Base-by-base conservation (phyloP, 2,113 vertebrate species). In the Eupsittula cactorum region DNA sequence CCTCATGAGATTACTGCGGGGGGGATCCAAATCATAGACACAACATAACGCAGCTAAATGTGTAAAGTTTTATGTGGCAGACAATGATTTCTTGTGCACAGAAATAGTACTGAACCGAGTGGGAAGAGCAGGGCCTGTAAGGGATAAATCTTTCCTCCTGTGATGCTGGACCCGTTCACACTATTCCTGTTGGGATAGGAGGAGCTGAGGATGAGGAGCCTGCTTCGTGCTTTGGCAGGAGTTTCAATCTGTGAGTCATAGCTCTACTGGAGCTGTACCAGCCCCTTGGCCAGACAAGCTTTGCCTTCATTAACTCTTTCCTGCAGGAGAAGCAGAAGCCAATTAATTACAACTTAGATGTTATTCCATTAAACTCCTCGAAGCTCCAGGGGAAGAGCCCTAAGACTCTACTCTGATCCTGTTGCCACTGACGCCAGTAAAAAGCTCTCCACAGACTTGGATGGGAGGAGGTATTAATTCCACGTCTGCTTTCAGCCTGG, bases 261-360 rank as follows among this genome's bases (percentile, higher is more conserved):
- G 87, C 71, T 80, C 87, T 24, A 4, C 79, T 86, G 90, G 93
- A 96, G 88, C 44, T 7, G 0, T 19, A 83, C 55, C 85, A 92
- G 79, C 80, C 92, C 92, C 83, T 93, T 39, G 89, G 91, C 89
- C 95, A 96, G 95, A 96, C 95, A 81, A 93, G 93, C 73, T 93
- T 86, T 92, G 69, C 93, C 82, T 94, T 96, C 95, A 95, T 96
- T 97, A 97, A 97, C 96, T 95, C 96, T 95, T 97, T 96, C 96
- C 92, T 96, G 90, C 63, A 96, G 93, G 90, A 97, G 93, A 93
- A 11, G 14, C 63, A 90, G 88, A 93, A 96, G 82, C 88, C 64
- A 92, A 94, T 93, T 96, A 96, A 96, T 96, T 93, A 96, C 83
- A 93, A 55, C 80, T 28, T 71, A 71, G 88, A 68, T 77, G 93